phyloP scores from a whole-genome alignment of 1,140 invertebrate species.

The Ptiloglossa arizonensis region DNA sequence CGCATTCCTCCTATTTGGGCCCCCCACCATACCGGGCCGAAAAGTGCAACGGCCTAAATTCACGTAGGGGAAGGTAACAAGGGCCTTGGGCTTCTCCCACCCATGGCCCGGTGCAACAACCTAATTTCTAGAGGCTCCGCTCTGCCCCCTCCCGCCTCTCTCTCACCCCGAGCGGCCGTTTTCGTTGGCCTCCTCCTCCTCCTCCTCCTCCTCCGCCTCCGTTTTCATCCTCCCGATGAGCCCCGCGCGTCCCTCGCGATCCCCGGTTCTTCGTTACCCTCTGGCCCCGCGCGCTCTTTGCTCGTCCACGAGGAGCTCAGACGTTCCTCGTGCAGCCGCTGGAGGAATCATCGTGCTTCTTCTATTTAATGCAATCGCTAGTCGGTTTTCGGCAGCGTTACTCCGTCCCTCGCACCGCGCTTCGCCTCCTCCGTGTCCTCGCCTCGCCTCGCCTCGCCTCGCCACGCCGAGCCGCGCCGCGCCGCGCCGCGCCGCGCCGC shows the following conservation, averaged over 20 bases:
- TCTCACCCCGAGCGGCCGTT: constrained; percentile 52
- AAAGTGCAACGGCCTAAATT: constrained; percentile 83
- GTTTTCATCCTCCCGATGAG: constrained; percentile 49
- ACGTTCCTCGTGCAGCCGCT: constrained; percentile 56
- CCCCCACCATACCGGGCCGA: constrained; percentile 72
- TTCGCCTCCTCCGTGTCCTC: constrained; percentile 13
- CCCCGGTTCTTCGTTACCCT: constrained; percentile 46
- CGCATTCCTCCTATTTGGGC: constrained; percentile 71
- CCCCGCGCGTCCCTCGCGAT: constrained; percentile 35
- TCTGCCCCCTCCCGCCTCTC: too few species aligned
- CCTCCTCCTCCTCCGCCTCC: constrained; percentile 44
- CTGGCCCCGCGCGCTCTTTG: constrained; percentile 26
- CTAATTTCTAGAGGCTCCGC: constrained; percentile 81
- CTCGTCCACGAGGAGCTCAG: constrained; percentile 45
- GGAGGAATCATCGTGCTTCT: constrained; percentile 66
- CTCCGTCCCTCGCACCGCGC: constrained; percentile 62
- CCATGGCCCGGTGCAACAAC: constrained; percentile 80
- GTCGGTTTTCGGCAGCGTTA: constrained; percentile 77
- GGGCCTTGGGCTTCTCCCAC: constrained; percentile 80
- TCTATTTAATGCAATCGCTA: constrained; percentile 80
- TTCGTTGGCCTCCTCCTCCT: constrained; percentile 43
- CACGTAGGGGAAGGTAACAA: constrained; percentile 76
- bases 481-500: constrained; percentile 59
- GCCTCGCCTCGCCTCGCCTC: constrained; percentile 5
- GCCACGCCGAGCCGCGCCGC: constrained; percentile 41